Base-by-base conservation (phyloP, 2,113 vertebrate genomes). In the Odontophorus gujanensis region DNA sequence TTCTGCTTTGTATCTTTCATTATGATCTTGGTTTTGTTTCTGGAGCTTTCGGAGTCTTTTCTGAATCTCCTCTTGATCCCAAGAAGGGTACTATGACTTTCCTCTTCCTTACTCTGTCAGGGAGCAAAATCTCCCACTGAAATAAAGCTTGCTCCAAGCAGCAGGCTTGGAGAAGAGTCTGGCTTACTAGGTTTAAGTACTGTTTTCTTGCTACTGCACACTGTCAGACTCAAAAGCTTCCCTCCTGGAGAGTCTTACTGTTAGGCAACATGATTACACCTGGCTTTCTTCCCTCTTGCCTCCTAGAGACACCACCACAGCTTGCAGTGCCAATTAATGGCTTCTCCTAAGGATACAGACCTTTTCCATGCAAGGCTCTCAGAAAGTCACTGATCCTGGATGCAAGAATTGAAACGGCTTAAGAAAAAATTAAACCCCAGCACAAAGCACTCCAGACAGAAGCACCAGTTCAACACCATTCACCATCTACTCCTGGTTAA, bases 91-190 rank as follows among this genome's bases (percentile, higher is more conserved):
- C 13, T 1, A 3, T 4, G 36, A 85, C 38, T 42, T 34, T 13
- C 20, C 0, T 1, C 18, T 67, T 32, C 42, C 9, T 8, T 45
- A 17, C 5, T 32, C 45, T 0, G 32, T 8, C 24, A 34, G 12
- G 11, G 38, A 75, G 2, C 45, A 85, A 75, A 76, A 25, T 2
- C 17, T 69, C 32, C 21, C 9, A 12, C 13, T 15, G 26, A 50
- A 0, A 1, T 3, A 36, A 53, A 74, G n/a, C 5, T 24, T 32
- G 28, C 57, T 48, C 36, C 66, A 53, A 81, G 28, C 42, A 48
- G 18, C 1, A 3, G 45, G 40, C 13, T 11, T 66, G 12, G 3
- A 4, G 7, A 48, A 36, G 26, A 53, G 4, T 1, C 22, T 19
- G 16, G 24, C 63, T 69, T n/a, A 25, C 36, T 19, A 76, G 73